These are phyloP conservation scores for Pelusios castaneus DNA, from an alignment of 2,113 vertebrate species.

Conservation along the genomic window DNA sequence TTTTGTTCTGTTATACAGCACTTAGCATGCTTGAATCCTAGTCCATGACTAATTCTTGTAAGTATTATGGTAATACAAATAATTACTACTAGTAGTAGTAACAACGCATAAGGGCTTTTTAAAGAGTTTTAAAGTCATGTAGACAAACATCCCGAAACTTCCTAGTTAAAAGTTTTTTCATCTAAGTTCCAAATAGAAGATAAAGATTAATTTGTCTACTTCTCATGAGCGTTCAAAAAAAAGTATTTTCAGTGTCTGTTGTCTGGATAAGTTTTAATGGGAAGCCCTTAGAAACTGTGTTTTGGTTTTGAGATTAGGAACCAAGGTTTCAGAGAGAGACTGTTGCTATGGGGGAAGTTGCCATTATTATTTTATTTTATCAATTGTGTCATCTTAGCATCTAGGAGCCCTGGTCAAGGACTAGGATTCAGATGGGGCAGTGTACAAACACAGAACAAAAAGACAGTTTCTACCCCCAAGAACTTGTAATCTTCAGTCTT, in stretches of 20 bases:
- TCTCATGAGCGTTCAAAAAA: neutral
- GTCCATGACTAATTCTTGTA: neutral
- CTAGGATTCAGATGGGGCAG: neutral
- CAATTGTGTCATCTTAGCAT: neutral
- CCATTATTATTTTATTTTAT: neutral
- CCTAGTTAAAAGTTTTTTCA: neutral
- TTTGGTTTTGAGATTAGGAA: neutral
- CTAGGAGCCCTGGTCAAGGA: neutral
- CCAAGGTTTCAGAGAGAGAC: neutral
- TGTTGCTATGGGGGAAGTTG: neutral
- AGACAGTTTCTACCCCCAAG: neutral
- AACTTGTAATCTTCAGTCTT: neutral
- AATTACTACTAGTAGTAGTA: neutral
- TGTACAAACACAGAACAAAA: neutral
- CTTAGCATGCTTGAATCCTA: neutral
- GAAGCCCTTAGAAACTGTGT: neutral
- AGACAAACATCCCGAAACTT: neutral
- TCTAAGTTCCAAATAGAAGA: neutral
- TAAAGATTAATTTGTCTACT: neutral
- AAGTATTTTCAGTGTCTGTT: neutral
- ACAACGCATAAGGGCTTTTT: neutral
- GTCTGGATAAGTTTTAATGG: neutral
- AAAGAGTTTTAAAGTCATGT: conserved; percentile 14
- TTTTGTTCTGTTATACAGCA: neutral
- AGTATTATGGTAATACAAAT: neutral